Percentiles rank a stretch among this genome's conserved stretches.
Evolutionary conservation across 2,113 vertebrate genomes (phyloP).

Genomic region (Synchiropus splendidus): DNA sequence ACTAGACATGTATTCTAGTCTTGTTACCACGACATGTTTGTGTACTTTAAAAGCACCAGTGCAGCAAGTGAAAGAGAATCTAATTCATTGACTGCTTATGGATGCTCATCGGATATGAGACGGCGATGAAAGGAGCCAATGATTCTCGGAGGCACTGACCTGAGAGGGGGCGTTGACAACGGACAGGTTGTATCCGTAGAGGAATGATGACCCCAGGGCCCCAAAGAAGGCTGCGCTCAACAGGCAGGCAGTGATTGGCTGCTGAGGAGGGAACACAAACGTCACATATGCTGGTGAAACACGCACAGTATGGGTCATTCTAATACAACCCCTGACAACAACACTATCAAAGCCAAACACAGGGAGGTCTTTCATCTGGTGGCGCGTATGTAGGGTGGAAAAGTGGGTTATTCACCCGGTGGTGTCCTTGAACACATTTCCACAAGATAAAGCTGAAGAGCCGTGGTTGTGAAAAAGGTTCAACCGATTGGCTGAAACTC

Average conservation of each 20-base stretch:
- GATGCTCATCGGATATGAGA: conserved; percentile 8
- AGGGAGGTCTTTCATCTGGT: neutral
- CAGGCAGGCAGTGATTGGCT: conserved; percentile 71
- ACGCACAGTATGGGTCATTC: conserved; percentile 1
- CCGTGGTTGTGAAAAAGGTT: no score
- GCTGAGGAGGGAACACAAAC: conserved; percentile 34
- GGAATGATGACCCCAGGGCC: conserved; percentile 82
- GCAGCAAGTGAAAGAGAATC: no score
- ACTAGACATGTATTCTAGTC: no score
- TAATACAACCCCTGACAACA: no score
- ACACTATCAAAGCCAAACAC: neutral
- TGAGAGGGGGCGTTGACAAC: conserved; percentile 78
- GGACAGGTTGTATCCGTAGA: conserved; percentile 85
- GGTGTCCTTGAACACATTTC: no score
- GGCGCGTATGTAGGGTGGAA: neutral
- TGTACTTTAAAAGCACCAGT: no score
- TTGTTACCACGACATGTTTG: no score
- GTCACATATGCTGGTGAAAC: neutral
- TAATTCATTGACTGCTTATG: conserved; percentile 3
- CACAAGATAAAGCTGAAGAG: no score
- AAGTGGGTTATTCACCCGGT: neutral
- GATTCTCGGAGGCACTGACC: conserved; percentile 61
- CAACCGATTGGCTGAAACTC: no score
- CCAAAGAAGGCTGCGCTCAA: conserved; percentile 72
- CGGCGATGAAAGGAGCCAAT: conserved; percentile 3